Percentiles rank a stretch among this genome's conserved stretches.
phyloP scores from a whole-genome alignment of 2,888 invertebrate species.

The Hipparchia sbordonii region DNA sequence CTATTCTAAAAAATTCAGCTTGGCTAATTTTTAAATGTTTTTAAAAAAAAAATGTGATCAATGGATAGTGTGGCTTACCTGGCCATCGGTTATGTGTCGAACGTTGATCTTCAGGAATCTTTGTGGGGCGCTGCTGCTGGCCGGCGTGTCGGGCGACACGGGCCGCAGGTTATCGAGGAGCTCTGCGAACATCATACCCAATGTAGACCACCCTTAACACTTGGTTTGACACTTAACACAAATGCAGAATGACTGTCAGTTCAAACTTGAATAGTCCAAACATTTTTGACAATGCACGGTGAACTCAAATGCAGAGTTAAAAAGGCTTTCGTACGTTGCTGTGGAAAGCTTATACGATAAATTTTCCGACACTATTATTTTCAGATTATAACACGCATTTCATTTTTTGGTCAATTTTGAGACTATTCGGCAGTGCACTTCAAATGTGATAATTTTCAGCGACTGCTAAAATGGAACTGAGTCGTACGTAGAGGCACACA shows the following conservation, averaged over 20 bases:
- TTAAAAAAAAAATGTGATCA: not conserved
- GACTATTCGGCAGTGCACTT: not conserved
- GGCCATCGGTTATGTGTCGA: slow-evolving; percentile 95
- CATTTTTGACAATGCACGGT: not conserved
- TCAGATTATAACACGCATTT: not conserved
- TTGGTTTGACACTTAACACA: not conserved
- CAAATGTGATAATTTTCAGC: not conserved
- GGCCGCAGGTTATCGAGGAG: slow-evolving; percentile 92
- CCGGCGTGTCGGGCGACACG: slow-evolving; percentile 90
- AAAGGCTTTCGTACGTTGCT: not conserved
- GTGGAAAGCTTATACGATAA: not conserved
- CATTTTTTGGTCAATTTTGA: not conserved
- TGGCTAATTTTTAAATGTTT: no score
- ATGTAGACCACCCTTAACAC: not conserved
- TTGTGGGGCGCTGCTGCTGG: slow-evolving; percentile 85
- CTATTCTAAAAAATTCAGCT: no score
- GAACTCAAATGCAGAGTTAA: no score
- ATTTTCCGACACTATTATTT: not conserved
- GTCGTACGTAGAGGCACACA: not conserved
- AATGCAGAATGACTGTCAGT: not conserved
- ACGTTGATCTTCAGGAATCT: slow-evolving; percentile 96
- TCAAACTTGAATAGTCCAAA: not conserved
- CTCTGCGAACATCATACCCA: slow-evolving; percentile 75
- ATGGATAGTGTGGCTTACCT: slow-evolving; percentile 74
- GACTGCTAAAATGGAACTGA: not conserved